A percentile compares a stretch with the other conserved stretches of the same genome.
Conservation (phyloP, 2,113 vertebrate genomes). For the Brachyhypopomus occidentalis region DNA sequence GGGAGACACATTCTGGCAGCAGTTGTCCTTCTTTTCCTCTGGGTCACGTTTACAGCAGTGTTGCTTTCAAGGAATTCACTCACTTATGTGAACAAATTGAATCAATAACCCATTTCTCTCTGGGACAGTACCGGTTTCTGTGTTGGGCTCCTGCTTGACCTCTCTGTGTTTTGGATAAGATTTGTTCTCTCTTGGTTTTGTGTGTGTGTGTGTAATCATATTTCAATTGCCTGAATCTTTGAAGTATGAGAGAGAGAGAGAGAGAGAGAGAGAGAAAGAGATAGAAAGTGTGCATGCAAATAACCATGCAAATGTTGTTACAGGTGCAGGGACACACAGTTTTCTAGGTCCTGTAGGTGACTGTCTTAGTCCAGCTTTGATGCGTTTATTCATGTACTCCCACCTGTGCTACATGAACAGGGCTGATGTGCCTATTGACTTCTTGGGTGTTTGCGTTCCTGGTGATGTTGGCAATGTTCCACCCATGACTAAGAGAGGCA, state of each 20-base stretch:
- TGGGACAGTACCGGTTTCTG: conserved; percentile 1
- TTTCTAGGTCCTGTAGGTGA: background rate
- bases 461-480: too few relatives aligned
- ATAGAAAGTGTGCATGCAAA: background rate
- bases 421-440: background rate
- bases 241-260: background rate
- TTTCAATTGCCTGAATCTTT: background rate
- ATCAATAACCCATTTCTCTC: conserved; percentile 33
- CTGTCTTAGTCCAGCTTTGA: background rate
- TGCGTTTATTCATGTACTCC: conserved; percentile 29
- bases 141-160: background rate
- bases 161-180: background rate
- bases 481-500: too few relatives aligned
- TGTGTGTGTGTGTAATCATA: background rate
- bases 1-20: background rate
- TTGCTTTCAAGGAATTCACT: conserved; percentile 37
- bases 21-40: background rate
- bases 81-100: conserved; percentile 13
- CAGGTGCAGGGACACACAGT: background rate
- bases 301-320: too few relatives aligned
- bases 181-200: background rate
- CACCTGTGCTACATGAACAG: background rate
- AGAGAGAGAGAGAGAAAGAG: background rate
- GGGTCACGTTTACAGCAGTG: background rate
- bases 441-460: too few relatives aligned